These are phyloP conservation scores for Mamestra configurata DNA, from an alignment of 1,140 invertebrate species.

Conservation along the genomic window DNA sequence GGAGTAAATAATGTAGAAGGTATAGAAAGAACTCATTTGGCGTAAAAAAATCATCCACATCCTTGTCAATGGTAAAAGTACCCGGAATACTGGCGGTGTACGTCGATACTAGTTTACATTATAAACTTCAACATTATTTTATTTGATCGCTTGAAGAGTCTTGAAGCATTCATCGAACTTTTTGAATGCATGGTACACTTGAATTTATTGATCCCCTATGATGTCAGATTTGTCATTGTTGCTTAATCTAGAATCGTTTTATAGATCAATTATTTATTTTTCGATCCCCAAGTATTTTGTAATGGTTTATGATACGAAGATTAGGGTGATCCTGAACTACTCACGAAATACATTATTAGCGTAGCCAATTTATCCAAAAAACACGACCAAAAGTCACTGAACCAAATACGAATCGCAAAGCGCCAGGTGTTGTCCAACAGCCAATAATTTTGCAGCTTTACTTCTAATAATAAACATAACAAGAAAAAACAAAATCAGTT, in stretches of 20 bases:
- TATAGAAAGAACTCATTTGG: too few species aligned
- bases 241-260: neutral
- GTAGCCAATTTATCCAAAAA: neutral
- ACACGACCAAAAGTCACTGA: neutral
- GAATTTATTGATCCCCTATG: neutral
- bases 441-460: constrained; percentile 35
- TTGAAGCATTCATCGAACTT: too few species aligned
- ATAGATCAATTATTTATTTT: neutral
- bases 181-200: too few species aligned
- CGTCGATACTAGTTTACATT: too few species aligned
- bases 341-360: neutral
- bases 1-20: too few species aligned
- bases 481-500: constrained; percentile 39
- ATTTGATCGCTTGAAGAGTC: too few species aligned
- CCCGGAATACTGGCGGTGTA: too few species aligned
- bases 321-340: neutral
- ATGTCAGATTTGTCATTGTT: constrained; percentile 11
- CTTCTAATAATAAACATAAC: neutral
- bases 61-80: too few species aligned
- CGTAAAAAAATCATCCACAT: too few species aligned
- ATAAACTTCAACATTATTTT: too few species aligned
- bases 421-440: constrained; percentile 3
- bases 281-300: neutral
- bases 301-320: neutral
- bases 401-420: neutral